Evolutionary conservation across 2,113 vertebrate genomes (phyloP).

Genomic region (Lasiurus borealis): DNA sequence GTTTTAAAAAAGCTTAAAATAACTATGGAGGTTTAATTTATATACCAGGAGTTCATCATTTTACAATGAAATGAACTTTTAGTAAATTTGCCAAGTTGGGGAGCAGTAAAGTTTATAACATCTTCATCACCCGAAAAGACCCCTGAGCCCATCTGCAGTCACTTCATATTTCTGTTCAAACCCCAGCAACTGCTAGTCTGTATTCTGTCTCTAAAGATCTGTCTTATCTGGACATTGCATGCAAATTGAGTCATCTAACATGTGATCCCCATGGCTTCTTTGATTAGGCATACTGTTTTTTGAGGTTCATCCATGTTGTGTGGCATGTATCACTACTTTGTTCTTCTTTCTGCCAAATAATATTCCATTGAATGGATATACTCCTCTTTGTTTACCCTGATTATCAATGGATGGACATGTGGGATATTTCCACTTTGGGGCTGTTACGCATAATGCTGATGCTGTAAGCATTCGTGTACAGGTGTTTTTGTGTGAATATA

Average conservation of each 20-base stretch:
- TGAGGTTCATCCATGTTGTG: neutral
- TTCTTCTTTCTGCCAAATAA: neutral
- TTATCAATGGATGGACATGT: neutral
- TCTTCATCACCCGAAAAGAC: neutral
- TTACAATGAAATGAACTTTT: conserved; percentile 1
- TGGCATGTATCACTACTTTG: neutral
- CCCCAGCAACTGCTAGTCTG: rapidly evolving
- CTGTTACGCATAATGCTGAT: neutral
- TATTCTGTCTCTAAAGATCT: neutral
- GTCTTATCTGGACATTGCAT: neutral
- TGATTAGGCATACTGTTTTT: neutral
- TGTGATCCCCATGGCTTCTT: neutral
- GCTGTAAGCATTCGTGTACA: neutral
- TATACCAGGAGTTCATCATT: neutral
- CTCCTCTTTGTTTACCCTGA: neutral
- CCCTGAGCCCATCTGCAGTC: neutral
- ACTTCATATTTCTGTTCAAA: neutral
- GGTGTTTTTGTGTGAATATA: neutral
- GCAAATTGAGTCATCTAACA: neutral
- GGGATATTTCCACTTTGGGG: neutral
- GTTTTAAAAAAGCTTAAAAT: neutral
- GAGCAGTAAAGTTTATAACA: neutral
- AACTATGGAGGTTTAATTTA: neutral
- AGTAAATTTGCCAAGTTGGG: neutral
- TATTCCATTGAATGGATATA: neutral